These are phyloP conservation scores for Mythimna pallens DNA, from an alignment of 2,888 invertebrate species.

Conservation along the genomic window DNA sequence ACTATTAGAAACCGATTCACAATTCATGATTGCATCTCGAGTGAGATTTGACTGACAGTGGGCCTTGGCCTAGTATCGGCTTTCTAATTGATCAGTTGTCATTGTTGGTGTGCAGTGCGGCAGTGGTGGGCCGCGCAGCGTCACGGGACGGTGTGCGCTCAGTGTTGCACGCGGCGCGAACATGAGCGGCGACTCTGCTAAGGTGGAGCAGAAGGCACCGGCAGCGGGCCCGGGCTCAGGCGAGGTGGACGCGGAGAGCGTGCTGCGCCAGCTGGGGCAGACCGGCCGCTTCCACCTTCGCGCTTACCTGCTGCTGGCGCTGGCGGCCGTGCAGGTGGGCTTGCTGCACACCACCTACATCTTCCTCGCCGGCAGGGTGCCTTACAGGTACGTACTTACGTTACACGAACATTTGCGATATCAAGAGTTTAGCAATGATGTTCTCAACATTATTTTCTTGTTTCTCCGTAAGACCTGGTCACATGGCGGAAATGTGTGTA, in stretches of 20 bases:
- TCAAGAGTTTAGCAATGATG: neutral
- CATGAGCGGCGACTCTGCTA: conserved; percentile 35
- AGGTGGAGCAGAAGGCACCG: conserved; percentile 19
- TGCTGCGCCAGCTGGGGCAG: conserved; percentile 75
- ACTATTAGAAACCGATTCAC: conserved; percentile 14
- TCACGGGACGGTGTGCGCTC: conserved; percentile 15
- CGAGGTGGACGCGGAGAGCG: conserved; percentile 75
- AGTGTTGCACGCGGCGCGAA: conserved; percentile 28
- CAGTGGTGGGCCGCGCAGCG: conserved; percentile 17
- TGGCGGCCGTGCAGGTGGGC: conserved; percentile 89
- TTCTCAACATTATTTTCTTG: neutral
- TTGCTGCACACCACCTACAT: conserved; percentile 90
- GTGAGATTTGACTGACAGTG: conserved; percentile 61
- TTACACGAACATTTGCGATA: neutral
- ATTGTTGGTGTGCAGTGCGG: conserved; percentile 58
- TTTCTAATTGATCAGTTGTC: conserved; percentile 66
- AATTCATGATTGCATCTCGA: conserved; percentile 54
- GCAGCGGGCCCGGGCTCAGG: neutral
- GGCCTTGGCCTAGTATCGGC: conserved; percentile 69
- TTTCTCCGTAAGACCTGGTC: too few species aligned
- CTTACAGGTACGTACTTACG: conserved; percentile 85
- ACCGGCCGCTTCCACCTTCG: conserved; percentile 80
- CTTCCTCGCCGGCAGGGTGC: conserved; percentile 90
- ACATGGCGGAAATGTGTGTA: neutral
- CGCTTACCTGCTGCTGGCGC: conserved; percentile 75